Evolutionary conservation across 2,888 invertebrate genomes (phyloP), one percentile per base, ranked within the genome.

Genomic region (Syrphus vitripennis): DNA sequence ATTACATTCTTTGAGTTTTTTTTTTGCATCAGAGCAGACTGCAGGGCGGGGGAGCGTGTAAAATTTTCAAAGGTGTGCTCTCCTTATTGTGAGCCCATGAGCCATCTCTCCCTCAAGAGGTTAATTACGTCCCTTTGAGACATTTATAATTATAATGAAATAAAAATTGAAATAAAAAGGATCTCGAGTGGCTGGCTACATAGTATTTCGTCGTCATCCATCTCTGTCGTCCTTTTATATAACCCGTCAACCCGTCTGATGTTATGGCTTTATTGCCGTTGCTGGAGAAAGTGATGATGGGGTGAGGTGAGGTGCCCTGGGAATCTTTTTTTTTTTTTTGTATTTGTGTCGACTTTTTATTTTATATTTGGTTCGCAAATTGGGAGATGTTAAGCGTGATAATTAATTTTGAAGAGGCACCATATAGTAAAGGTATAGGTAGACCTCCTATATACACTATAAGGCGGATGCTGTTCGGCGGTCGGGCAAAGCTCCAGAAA

Each of bases 131-230:
- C 77, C 86, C 86, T 86, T 86, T 86, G 86, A 86, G 86, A 86
- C 82, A 86, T 86, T 86, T 86, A 86, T 86, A 86, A 86, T 86
- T 86, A 86, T 86, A 86, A 86, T 86, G 82, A 86, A 86, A 86
- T 86, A 86, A 78, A 67, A 86, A 86, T 86, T 86, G 77, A 86
- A 86, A 86, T 86, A 86, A 86, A 86, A 82, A 86, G 86, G 74
- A 86, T 86, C 77, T 86, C 82, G 16, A 86, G 86, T 86, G 82
- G 86, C 82, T 86, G 82, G 86, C 82, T 78, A 78, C 82, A 86
- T 78, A 82, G 86, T 78, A 82, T 86, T 84, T 86, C 81, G 76
- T 77, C 81, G 72, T 86, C 84, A 67, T 67, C 59, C 75, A 40
- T 69, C 50, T 16, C 21, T 29, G 19, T 55, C 70, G 40, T 55